These are phyloP conservation scores for Phyllotreta cruciferae DNA, from an alignment of 2,888 invertebrate species.

Conservation along the genomic window DNA sequence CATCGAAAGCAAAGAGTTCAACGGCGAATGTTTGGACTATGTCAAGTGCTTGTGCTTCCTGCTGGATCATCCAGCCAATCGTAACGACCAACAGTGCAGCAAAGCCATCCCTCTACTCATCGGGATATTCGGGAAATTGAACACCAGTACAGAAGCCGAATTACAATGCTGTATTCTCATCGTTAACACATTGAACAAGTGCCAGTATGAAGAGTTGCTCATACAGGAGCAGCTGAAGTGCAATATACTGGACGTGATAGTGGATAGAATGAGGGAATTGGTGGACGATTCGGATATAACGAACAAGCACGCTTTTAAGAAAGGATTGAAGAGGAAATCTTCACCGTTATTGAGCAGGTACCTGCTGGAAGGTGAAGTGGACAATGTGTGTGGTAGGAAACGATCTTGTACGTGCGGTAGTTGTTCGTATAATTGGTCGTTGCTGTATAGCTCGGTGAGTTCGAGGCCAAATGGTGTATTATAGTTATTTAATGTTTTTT, in stretches of 20 bases:
- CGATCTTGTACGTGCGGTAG: constrained; percentile 6
- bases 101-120: constrained; percentile 49
- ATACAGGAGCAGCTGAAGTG: constrained; percentile 50
- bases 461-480: neutral
- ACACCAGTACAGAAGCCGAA: constrained; percentile 44
- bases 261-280: constrained; percentile 51
- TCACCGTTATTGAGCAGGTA: constrained; percentile 23
- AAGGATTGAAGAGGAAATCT: constrained; percentile 39
- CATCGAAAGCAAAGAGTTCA: constrained; percentile 30
- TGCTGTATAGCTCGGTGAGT: too few species aligned
- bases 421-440: too few species aligned
- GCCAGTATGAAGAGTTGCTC: constrained; percentile 51
- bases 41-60: constrained; percentile 54
- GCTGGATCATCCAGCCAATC: constrained; percentile 51
- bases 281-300: constrained; percentile 20
- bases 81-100: constrained; percentile 47
- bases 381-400: constrained; percentile 9
- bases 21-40: constrained; percentile 48
- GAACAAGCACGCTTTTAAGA: constrained; percentile 25
- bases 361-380: constrained; percentile 18
- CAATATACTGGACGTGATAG: constrained; percentile 49
- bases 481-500: neutral
- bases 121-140: constrained; percentile 47
- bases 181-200: constrained; percentile 52
- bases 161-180: constrained; percentile 54